Conservation (phyloP, 2,797 vertebrate genomes). For the Acrossocheilus fasciatus region DNA sequence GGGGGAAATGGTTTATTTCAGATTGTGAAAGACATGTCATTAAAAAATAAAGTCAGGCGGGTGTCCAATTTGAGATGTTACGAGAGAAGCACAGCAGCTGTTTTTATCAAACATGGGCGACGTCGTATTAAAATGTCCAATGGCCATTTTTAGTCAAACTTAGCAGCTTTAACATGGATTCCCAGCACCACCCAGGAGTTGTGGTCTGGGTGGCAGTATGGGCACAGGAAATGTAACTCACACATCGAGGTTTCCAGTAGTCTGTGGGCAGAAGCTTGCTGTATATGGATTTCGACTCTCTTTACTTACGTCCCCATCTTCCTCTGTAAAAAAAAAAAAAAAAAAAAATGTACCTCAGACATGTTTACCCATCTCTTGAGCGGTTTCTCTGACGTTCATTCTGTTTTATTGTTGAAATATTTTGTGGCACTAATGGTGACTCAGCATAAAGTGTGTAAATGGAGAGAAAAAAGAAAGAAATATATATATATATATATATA, state of each 20-base stretch:
- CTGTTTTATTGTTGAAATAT: constrained; percentile 12
- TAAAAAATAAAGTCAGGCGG: constrained; percentile 47
- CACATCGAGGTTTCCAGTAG: constrained; percentile 59
- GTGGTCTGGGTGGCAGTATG: constrained; percentile 62
- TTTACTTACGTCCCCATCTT: constrained; percentile 51
- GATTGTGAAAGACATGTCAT: constrained; percentile 28
- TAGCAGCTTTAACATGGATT: constrained; percentile 59
- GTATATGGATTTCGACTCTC: constrained; percentile 57
- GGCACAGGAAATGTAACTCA: constrained; percentile 61
- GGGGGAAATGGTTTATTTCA: constrained; percentile 35
- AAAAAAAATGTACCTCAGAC: constrained; percentile 45
- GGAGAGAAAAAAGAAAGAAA: too few relatives aligned
- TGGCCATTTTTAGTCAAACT: constrained; percentile 62
- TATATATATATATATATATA: not conserved
- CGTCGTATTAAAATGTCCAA: constrained; percentile 55
- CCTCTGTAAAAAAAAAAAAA: constrained; percentile 18
- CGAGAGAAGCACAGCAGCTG: constrained; percentile 49
- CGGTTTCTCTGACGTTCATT: constrained; percentile 25
- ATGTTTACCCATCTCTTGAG: constrained; percentile 30
- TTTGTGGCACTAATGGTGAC: not conserved
- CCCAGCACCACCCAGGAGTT: constrained; percentile 67
- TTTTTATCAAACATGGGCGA: constrained; percentile 64
- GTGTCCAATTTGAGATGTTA: constrained; percentile 57
- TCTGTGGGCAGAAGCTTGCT: constrained; percentile 58
- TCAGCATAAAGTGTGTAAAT: too few relatives aligned